These are phyloP conservation scores for Drosophila elegans DNA, from an alignment of 1,140 invertebrate genomes.

Conservation along the genomic window DNA sequence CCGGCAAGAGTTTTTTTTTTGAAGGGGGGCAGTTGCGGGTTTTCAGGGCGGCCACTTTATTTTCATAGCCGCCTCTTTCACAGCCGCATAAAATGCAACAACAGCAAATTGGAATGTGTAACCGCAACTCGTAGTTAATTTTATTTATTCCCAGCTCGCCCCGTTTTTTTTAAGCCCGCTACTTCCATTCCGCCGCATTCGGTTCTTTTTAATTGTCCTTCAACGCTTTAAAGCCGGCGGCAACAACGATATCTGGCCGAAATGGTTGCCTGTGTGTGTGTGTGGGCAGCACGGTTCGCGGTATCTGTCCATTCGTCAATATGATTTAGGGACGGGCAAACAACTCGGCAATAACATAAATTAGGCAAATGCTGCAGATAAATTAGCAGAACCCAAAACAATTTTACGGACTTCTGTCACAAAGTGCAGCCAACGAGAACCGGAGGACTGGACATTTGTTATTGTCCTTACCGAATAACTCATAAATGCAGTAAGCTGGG, in stretches of 20 bases:
- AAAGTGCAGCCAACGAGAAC: conserved; percentile 64
- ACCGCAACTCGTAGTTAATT: conserved; percentile 81
- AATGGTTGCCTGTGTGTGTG: background rate
- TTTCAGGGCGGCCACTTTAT: conserved; percentile 74
- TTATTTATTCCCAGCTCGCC: conserved; percentile 66
- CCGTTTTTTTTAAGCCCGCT: conserved; percentile 9
- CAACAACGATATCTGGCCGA: conserved; percentile 7
- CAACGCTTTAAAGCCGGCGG: conserved; percentile 50
- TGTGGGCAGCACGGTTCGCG: background rate
- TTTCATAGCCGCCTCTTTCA: conserved; percentile 81
- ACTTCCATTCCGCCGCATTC: conserved; percentile 4
- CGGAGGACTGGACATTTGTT: conserved; percentile 39
- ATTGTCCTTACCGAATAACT: conserved; percentile 73
- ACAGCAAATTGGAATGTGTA: conserved; percentile 82
- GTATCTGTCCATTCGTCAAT: conserved; percentile 49
- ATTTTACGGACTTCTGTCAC: conserved; percentile 68
- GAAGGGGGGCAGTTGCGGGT: conserved; percentile 20
- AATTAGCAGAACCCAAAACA: conserved; percentile 70
- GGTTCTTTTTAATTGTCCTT: conserved; percentile 29
- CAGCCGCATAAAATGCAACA: conserved; percentile 81
- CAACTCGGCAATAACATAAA: conserved; percentile 66
- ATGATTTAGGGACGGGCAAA: conserved; percentile 61
- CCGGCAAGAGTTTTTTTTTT: background rate
- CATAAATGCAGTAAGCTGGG: conserved; percentile 59
- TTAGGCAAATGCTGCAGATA: conserved; percentile 77